Conservation (phyloP, 2,797 vertebrate species). For the Hyperoplus lanceolatus region DNA sequence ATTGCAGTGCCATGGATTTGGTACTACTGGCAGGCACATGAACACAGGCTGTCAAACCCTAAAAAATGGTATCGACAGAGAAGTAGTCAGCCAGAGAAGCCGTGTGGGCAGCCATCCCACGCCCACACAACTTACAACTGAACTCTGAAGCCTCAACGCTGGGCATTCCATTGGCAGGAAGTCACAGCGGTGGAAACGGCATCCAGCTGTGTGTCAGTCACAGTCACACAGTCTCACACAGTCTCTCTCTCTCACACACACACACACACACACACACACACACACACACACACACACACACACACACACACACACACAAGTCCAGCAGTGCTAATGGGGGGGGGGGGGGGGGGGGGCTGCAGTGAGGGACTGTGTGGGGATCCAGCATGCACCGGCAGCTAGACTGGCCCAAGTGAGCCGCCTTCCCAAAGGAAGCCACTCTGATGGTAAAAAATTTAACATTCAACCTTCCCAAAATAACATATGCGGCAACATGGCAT, state of each 20-base stretch:
- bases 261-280: constrained; percentile 7
- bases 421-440: constrained; percentile 6
- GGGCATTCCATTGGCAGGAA: constrained; percentile 13
- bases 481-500: constrained; percentile 11
- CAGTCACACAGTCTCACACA: too few species aligned
- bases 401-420: constrained; percentile 5
- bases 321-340: constrained; percentile 9
- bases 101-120: constrained; percentile 16
- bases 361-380: constrained; percentile 5
- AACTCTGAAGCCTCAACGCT: not conserved
- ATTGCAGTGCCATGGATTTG: constrained; percentile 11
- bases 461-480: constrained; percentile 3
- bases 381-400: not conserved
- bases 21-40: constrained; percentile 37
- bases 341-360: not conserved
- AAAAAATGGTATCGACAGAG: constrained; percentile 44
- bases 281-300: not conserved
- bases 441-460: constrained; percentile 25
- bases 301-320: constrained; percentile 2
- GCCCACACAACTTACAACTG: constrained; percentile 21
- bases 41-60: constrained; percentile 29
- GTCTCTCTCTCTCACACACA: too few species aligned
- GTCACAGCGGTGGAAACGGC: constrained; percentile 6
- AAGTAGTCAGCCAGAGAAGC: constrained; percentile 39
- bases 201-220: constrained; percentile 33